phyloP scores from a whole-genome alignment of 2,113 vertebrate species.

The Vulpes ferrilata region DNA sequence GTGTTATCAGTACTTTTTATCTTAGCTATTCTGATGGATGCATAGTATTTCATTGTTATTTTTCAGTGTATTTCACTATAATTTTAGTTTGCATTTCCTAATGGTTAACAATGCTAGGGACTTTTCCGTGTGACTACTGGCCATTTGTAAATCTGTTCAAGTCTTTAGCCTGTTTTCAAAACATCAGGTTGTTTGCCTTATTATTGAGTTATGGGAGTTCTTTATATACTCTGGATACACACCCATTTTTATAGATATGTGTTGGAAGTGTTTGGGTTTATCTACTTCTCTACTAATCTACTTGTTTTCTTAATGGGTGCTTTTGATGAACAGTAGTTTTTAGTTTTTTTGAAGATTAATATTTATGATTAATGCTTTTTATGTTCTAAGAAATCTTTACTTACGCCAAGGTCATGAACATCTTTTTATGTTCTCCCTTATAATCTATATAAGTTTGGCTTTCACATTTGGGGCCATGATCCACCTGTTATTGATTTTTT shows the following conservation, averaged over 20 bases:
- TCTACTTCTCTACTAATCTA: not conserved
- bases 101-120: not conserved
- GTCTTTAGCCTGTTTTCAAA: not conserved
- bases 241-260: not conserved
- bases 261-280: not conserved
- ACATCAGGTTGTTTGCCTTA: not conserved
- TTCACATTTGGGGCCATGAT: not conserved
- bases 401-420: not conserved
- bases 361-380: not conserved
- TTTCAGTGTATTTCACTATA: not conserved
- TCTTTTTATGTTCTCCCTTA: not conserved
- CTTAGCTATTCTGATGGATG: not conserved
- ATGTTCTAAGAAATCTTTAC: not conserved
- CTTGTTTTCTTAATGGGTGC: not conserved
- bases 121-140: not conserved
- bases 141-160: not conserved
- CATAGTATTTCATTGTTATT: not conserved
- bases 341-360: not conserved
- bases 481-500: slow-evolving; percentile 42
- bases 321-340: not conserved
- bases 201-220: not conserved
- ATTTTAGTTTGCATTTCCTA: slow-evolving; percentile 13
- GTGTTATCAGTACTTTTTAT: not conserved
- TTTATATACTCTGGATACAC: not conserved
- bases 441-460: slow-evolving; percentile 22